Percentiles rank a stretch among this genome's conserved stretches.
Conservation (phyloP, 2,797 vertebrate genomes). For the Scyliorhinus canicula region DNA sequence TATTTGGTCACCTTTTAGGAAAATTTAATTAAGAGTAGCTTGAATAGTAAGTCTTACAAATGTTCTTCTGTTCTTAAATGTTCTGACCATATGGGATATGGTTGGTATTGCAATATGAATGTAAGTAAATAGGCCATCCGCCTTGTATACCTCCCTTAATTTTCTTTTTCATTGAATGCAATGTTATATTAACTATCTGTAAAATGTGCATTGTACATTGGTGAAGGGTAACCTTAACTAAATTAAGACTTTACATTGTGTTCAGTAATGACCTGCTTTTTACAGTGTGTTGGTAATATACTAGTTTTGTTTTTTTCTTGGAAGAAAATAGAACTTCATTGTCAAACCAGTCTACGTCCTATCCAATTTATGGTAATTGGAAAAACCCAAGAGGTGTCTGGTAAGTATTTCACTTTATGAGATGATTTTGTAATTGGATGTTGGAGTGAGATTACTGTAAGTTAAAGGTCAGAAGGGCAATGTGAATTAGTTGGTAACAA, state of each 20-base stretch:
- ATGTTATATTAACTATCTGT: neutral
- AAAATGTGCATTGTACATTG: neutral
- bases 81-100: neutral
- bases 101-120: neutral
- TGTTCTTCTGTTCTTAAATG: neutral
- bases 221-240: too few relatives aligned
- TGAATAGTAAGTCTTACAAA: neutral
- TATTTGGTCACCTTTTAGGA: neutral
- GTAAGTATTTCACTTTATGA: neutral
- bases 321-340: neutral
- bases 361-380: slow-evolving; percentile 26
- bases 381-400: neutral
- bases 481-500: neutral
- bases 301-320: neutral
- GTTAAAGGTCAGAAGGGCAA: neutral
- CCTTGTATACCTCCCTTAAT: neutral
- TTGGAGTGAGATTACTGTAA: neutral
- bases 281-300: neutral
- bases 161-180: neutral
- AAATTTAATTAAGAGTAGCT: neutral
- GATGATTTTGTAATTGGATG: neutral
- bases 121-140: neutral
- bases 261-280: neutral
- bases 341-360: neutral
- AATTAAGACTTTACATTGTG: neutral